phyloP scores from a whole-genome alignment of 2,113 vertebrate genomes.

The Gobius niger region DNA sequence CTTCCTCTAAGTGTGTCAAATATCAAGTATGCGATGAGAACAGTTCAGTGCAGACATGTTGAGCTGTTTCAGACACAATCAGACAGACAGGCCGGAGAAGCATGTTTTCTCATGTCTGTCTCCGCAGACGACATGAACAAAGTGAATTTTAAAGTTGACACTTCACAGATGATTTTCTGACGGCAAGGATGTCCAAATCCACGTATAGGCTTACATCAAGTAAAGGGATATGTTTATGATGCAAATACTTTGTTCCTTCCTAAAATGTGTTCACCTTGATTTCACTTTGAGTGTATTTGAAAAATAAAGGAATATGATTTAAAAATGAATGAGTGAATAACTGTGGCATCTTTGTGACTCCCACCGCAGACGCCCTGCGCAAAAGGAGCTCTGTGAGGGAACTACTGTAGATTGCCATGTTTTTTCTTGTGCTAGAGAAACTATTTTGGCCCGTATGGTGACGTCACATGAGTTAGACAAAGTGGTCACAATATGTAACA shows the following conservation, averaged over 20 bases:
- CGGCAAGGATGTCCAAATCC: neutral
- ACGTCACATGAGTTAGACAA: neutral
- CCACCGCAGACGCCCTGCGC: too few species aligned
- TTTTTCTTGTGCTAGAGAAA: neutral
- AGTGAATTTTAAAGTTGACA: slow-evolving; percentile 46
- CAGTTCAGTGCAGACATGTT: slow-evolving; percentile 46
- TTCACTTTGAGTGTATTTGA: neutral
- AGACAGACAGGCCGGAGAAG: slow-evolving; percentile 47
- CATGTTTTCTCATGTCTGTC: slow-evolving; percentile 43
- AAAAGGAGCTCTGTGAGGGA: too few species aligned
- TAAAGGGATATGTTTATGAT: neutral
- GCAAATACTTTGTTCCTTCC: neutral
- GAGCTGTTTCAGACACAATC: slow-evolving; percentile 56
- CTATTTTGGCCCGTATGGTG: neutral
- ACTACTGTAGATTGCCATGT: too few species aligned
- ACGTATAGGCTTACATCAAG: neutral
- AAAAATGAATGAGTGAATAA: too few species aligned
- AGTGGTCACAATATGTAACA: neutral
- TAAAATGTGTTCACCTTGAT: neutral
- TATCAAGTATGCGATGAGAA: slow-evolving; percentile 40
- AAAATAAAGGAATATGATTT: neutral
- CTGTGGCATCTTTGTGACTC: too few species aligned
- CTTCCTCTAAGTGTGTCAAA: slow-evolving; percentile 46
- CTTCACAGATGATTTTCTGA: slow-evolving; percentile 29
- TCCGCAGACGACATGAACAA: slow-evolving; percentile 45